Evolutionary conservation across 2,797 vertebrate species (phyloP), one percentile per base, ranked within the genome.

Genomic region (Cheirogaleus major): DNA sequence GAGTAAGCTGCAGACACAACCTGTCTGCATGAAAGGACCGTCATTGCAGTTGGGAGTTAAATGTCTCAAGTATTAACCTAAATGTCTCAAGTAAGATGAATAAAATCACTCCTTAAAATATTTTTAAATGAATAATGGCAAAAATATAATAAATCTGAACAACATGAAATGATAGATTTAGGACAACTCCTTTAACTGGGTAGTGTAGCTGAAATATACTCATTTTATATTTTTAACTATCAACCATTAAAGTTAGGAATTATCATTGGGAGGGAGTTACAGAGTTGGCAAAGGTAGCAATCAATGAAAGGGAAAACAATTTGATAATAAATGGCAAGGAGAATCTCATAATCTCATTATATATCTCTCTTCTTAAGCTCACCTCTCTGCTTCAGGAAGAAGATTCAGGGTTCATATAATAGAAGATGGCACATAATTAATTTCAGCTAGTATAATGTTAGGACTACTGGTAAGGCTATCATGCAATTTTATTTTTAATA

Each of bases 401-500:
- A 89, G 43, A 84, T 9, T 84, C 17, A 72, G 27, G 9, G 89
- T 76, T 50, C 85, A 41, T 75, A 76, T 45, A 85, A 22, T 25
- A 57, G 48, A 93, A 92, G 22, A 92, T 8, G 23, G 48, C 38
- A 80, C 93, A 80, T 38, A 69, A 93, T 75, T 76, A 70, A 78
- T 61, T 67, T 95, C 55, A 69, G 43, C 45, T 80, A 85, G 55
- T 30, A 48, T 59, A 78, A 89, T n/a, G 43, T 69, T 94, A 57
- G 76, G 43, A 91, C 15, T 81, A 92, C 25, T 82, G 20, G 0
- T n/a, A 90, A 97, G 67, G 50, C 87, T 38, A 90, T 2, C 14
- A 75, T 7, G 72, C 27, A 41, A 67, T 48, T 93, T 96, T 87
- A 89, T 63, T 96, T 95, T 89, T 75, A 94, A 57, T 81, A 92